Conservation (phyloP, 1,140 invertebrate genomes). For the Bombyx mori region DNA sequence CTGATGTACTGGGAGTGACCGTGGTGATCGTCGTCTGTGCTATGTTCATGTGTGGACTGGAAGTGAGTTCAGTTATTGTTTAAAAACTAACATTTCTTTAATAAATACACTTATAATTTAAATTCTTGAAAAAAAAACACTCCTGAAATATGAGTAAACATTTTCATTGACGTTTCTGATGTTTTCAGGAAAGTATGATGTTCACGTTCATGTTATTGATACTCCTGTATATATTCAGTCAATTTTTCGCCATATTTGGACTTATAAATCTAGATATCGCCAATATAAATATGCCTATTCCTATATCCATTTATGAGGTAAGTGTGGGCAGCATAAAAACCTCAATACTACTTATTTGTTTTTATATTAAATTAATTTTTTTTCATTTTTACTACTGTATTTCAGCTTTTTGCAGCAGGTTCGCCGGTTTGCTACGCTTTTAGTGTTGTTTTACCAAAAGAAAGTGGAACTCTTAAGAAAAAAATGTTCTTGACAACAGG, state of each 20-base stretch:
- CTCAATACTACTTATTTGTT: neutral
- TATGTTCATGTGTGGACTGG: conserved; percentile 77
- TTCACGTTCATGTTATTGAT: conserved; percentile 57
- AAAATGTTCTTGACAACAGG: conserved; percentile 45
- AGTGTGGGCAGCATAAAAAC: conserved; percentile 1
- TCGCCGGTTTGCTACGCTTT: conserved; percentile 59
- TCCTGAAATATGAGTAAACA: too few relatives aligned
- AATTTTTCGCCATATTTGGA: conserved; percentile 59
- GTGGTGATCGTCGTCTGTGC: conserved; percentile 76
- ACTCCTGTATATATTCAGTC: conserved; percentile 56
- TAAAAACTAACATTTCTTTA: too few relatives aligned
- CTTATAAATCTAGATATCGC: conserved; percentile 59
- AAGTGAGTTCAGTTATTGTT: neutral
- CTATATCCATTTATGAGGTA: conserved; percentile 57
- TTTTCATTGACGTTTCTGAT: neutral
- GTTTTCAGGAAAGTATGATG: conserved; percentile 62
- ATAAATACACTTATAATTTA: too few relatives aligned
- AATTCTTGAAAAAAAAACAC: neutral
- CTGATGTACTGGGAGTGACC: conserved; percentile 78
- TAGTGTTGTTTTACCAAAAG: conserved; percentile 45
- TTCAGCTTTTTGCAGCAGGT: conserved; percentile 56
- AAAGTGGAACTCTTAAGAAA: conserved; percentile 40
- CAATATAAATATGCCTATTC: conserved; percentile 55
- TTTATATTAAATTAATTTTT: neutral
- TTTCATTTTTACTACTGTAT: conserved; percentile 8